Conservation (phyloP, 1,140 invertebrate species). For the Babylonia areolata region DNA sequence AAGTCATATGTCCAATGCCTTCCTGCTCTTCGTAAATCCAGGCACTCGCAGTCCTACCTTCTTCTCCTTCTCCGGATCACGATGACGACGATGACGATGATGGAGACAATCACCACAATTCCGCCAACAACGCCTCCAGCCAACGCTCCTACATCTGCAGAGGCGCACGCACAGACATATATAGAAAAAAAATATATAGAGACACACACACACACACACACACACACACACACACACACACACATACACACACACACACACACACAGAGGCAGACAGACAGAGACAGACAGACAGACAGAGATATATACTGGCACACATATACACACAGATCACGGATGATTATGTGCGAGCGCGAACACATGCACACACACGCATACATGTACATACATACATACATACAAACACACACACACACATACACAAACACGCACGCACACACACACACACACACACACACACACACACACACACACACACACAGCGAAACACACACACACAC, state of each 20-base stretch:
- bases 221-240: not conserved
- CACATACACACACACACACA: conserved; percentile 2
- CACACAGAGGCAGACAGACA: not conserved
- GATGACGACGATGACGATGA: not conserved
- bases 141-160: not conserved
- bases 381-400: not conserved
- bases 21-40: no score
- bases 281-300: conserved; percentile 2
- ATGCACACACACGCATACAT: not conserved
- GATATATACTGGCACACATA: not conserved
- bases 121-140: not conserved
- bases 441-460: not conserved
- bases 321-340: not conserved
- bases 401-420: not conserved
- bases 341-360: not conserved
- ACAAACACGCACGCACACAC: not conserved
- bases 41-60: no score
- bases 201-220: conserved; percentile 5
- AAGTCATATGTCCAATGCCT: no score
- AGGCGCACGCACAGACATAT: not conserved
- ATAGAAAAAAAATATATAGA: no score
- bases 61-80: no score
- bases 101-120: not conserved
- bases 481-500: not conserved
- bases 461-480: not conserved